Evolutionary conservation across 2,113 vertebrate genomes (phyloP), one percentile per base, ranked within the genome.

Genomic region (Microtus oregoni): DNA sequence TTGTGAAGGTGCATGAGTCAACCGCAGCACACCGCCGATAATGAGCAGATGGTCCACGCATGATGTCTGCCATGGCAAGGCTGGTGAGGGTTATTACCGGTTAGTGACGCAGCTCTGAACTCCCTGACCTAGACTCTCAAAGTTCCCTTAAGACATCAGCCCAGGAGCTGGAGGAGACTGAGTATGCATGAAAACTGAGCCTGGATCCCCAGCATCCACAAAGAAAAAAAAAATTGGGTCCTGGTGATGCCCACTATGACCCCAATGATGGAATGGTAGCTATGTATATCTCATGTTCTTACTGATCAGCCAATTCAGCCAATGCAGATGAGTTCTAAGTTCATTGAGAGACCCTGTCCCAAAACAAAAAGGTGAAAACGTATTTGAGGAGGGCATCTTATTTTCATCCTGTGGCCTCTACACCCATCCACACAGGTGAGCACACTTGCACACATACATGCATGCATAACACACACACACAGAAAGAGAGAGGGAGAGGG

Each of bases 11-110:
- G 20, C 41, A 2, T 5, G 32, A 50, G 52, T 19, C 50, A 20
- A 5, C 32, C 55, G 81, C 76, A 82, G 50, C 47, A 50, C 24
- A 41, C 20, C 30, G 26, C 10, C 78, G 73, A 67, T 7, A 11
- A 44, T 0, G 3, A 22, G 14, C 24, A 26, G 73, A 4, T 11
- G 73, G 50, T 3, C 50, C 14, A 17, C 26, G 7, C 0, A 2
- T 28, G 5, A 15, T 28, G 50, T 67, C 68, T 63, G 70, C 28
- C 68, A 24, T 52, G 88, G 70, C 47, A 89, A 52, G 89, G 11
- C 28, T 41, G 17, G 12, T 7, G 3, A 3, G 14, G 10, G 3
- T 70, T 22, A 44, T 72, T 24, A 55, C 1, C 30, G 35, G n/a
- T 55, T 77, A 44, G 26, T 20, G 73, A 72, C 77, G 28, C 76